These are phyloP conservation scores for Centroberyx gerrardi DNA, from an alignment of 2,797 vertebrate genomes.

Conservation along the genomic window DNA sequence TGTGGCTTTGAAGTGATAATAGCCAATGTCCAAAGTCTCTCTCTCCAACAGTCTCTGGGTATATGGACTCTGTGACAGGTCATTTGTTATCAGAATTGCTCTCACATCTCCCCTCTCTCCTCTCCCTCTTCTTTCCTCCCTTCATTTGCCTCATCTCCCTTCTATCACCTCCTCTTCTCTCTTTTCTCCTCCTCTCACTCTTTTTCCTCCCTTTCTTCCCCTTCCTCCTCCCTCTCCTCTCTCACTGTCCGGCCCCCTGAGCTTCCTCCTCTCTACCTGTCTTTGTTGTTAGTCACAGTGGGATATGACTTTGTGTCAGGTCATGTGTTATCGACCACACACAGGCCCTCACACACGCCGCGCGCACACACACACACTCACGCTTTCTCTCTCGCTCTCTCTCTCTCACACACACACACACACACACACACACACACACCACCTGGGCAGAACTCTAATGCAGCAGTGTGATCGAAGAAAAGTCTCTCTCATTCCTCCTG, in stretches of 20 bases:
- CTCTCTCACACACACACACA: conserved; percentile 17
- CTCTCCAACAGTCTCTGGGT: conserved; percentile 44
- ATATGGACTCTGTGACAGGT: conserved; percentile 66
- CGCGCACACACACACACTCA: too few relatives aligned
- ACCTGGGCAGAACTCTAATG: background rate
- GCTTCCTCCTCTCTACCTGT: conserved; percentile 44
- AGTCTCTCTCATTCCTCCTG: background rate
- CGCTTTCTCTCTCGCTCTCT: too few relatives aligned
- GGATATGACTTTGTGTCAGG: conserved; percentile 54
- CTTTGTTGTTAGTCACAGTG: conserved; percentile 56
- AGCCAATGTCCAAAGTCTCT: conserved; percentile 47
- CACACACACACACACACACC: background rate
- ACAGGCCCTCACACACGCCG: background rate
- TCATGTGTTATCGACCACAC: conserved; percentile 55
- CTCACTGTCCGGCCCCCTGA: conserved; percentile 36
- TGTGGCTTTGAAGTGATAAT: conserved; percentile 75
- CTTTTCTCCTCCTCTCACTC: too few relatives aligned
- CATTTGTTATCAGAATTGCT: conserved; percentile 76
- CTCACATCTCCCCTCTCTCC: conserved; percentile 48
- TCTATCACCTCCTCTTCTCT: background rate
- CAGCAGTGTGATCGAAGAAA: conserved; percentile 17
- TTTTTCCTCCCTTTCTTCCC: background rate
- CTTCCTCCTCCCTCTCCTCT: background rate
- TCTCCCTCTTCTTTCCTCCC: conserved; percentile 7
- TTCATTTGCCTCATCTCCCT: conserved; percentile 4